phyloP scores from a whole-genome alignment of 1,140 invertebrate genomes.

The Zaprionus kolodkinae region DNA sequence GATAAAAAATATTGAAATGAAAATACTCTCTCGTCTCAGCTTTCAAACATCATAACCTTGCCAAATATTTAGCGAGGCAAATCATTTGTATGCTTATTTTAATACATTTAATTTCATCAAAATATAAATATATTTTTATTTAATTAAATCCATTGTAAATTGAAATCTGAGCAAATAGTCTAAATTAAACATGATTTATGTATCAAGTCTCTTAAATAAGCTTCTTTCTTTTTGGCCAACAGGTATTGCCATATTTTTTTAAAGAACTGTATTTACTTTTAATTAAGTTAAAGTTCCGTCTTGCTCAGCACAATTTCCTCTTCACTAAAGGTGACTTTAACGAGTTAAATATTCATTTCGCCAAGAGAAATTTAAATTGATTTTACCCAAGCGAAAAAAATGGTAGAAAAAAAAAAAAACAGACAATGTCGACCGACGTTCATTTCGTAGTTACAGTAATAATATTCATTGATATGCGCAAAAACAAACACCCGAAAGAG shows the following conservation, averaged over 20 bases:
- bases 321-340: background rate
- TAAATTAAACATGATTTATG: background rate
- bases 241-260: background rate
- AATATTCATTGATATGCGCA: conserved; percentile 72
- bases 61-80: no score
- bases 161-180: background rate
- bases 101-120: no score
- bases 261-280: background rate
- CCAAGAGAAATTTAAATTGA: conserved; percentile 7
- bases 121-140: no score
- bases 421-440: conserved; percentile 11
- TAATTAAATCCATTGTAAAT: background rate
- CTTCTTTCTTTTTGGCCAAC: background rate
- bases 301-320: background rate
- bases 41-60: no score
- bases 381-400: conserved; percentile 3
- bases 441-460: conserved; percentile 72
- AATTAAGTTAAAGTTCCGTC: background rate
- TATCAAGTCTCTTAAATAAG: background rate
- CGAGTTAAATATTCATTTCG: conserved; percentile 7
- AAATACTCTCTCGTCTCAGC: no score
- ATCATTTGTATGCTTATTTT: no score
- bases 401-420: background rate
- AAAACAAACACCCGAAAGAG: conserved; percentile 61
- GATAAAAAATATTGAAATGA: no score